phyloP scores from a whole-genome alignment of 1,140 invertebrate genomes.

The Pseudomyrmex cubaensis region DNA sequence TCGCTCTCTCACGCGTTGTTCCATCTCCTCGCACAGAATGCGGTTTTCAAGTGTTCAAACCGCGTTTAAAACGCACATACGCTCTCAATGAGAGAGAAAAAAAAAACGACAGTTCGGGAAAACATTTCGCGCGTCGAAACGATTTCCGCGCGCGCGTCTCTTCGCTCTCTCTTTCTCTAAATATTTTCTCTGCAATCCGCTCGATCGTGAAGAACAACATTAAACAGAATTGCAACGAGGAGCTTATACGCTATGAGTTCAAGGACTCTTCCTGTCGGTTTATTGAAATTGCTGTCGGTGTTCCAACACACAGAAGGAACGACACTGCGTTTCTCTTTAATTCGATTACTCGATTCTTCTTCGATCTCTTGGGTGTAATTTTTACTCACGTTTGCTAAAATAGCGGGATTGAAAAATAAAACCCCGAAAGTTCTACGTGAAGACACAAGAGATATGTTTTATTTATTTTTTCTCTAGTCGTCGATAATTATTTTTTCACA shows the following conservation, averaged over 20 bases:
- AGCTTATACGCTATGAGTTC: neutral
- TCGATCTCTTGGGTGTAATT: no score
- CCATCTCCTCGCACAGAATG: no score
- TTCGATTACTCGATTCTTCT: no score
- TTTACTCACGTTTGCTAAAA: no score
- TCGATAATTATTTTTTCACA: no score
- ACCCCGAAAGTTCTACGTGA: neutral
- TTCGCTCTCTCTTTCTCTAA: neutral
- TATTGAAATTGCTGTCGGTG: no score
- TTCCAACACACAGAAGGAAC: no score
- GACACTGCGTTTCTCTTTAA: no score
- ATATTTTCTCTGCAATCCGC: slow-evolving; percentile 26
- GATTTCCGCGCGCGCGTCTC: neutral
- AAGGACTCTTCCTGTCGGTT: no score
- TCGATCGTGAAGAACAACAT: neutral
- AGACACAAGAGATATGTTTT: neutral
- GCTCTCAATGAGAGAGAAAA: neutral
- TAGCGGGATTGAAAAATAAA: no score
- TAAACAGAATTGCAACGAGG: neutral
- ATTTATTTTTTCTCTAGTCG: neutral
- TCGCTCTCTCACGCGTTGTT: neutral
- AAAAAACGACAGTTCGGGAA: neutral
- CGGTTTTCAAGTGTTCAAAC: no score
- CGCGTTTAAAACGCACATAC: neutral
- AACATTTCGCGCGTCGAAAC: no score